Percentiles rank a stretch among this genome's conserved stretches.
These are phyloP conservation scores for Exephanes ischioxanthus DNA, from an alignment of 2,888 invertebrate genomes.

Conservation along the genomic window DNA sequence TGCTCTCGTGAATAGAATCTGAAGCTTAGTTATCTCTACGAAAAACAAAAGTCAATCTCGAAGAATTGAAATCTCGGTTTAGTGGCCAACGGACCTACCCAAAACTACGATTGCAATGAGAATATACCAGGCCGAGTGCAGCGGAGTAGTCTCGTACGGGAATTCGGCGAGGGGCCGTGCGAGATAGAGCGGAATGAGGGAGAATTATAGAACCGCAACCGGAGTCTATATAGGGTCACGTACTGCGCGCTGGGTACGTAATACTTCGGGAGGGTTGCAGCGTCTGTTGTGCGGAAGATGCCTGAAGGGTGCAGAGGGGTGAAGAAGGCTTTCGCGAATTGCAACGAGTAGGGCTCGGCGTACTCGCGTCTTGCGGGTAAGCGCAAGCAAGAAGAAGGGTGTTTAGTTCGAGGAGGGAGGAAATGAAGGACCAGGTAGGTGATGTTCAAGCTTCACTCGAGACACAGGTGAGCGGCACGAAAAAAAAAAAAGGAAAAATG, in stretches of 20 bases:
- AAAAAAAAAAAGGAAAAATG: background rate
- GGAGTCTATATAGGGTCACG: constrained; percentile 51
- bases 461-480: constrained; percentile 32
- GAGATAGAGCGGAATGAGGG: background rate
- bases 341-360: background rate
- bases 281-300: constrained; percentile 2
- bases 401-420: constrained; percentile 9
- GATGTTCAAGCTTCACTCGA: constrained; percentile 50
- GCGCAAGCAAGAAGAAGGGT: constrained; percentile 5
- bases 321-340: constrained; percentile 40
- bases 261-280: constrained; percentile 24
- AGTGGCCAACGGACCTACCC: too few species aligned
- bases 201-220: constrained; percentile 56
- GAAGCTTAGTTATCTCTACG: too few species aligned
- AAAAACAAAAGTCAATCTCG: too few species aligned
- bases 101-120: background rate
- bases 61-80: too few species aligned
- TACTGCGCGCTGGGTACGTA: constrained; percentile 21
- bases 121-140: background rate
- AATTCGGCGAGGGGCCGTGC: constrained; percentile 16
- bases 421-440: background rate
- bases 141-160: background rate
- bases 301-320: background rate
- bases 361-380: constrained; percentile 18
- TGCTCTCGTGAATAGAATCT: too few species aligned